Percentiles rank a stretch among this genome's conserved stretches.
Conservation (phyloP, 2,113 vertebrate species). For the Axis porcinus region DNA sequence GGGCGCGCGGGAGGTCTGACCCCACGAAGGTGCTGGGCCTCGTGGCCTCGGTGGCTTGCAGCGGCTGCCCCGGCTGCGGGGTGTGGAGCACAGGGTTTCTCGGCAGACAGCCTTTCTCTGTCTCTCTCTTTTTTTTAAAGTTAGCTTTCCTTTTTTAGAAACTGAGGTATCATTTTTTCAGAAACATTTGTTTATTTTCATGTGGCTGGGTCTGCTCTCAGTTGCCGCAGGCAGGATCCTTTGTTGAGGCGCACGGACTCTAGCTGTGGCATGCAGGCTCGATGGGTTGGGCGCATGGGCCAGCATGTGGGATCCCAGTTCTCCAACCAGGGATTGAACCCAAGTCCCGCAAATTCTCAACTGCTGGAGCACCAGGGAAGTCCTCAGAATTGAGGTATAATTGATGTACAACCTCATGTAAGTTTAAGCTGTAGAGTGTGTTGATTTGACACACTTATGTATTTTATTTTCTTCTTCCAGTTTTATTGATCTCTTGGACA, state of each 20-base stretch:
- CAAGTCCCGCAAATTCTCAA: background rate
- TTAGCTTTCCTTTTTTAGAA: background rate
- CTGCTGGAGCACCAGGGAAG: background rate
- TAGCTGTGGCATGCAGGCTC: background rate
- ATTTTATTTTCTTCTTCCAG: background rate
- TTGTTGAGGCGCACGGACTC: rapidly evolving
- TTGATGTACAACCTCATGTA: background rate
- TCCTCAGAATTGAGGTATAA: background rate
- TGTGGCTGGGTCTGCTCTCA: background rate
- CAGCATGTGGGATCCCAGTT: background rate
- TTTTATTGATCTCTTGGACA: background rate
- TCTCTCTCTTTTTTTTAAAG: background rate
- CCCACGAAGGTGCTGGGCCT: background rate
- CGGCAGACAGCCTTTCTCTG: background rate
- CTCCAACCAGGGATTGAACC: background rate
- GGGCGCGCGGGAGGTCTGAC: background rate
- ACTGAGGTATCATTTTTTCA: background rate
- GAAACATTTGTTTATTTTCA: background rate
- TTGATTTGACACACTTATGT: background rate
- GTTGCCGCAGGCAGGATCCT: background rate
- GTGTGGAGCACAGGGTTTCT: background rate
- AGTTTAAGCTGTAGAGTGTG: background rate
- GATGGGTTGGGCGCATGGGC: rapidly evolving
- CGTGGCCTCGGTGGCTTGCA: background rate
- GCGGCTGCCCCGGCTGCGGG: background rate